Conservation (phyloP, 2,797 vertebrate species). For the Tenualosa ilisha region DNA sequence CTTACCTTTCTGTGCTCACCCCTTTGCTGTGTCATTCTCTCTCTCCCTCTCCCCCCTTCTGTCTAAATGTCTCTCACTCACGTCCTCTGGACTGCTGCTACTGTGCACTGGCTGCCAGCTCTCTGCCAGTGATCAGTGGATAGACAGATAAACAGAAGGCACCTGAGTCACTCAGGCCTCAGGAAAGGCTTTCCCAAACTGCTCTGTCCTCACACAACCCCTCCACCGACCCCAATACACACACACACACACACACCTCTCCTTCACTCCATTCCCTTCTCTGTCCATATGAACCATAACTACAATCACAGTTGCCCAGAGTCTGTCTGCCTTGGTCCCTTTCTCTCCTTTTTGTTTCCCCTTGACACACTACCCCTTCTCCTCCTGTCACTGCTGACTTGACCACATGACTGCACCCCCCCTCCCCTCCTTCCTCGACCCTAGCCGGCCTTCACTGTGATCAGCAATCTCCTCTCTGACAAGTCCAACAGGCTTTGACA, state of each 20-base stretch:
- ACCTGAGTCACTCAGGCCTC: not conserved
- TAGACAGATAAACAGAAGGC: not conserved
- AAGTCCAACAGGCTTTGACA: not conserved
- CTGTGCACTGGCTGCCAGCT: not conserved
- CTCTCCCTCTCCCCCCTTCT: not conserved
- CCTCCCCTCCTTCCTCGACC: not conserved
- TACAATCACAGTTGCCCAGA: too few relatives aligned
- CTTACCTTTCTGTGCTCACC: not conserved
- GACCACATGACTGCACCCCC: not conserved
- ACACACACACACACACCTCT: not conserved
- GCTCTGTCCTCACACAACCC: not conserved
- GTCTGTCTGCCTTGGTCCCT: not conserved
- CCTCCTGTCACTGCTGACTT: not conserved
- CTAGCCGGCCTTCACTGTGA: not conserved
- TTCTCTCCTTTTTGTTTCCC: too few relatives aligned
- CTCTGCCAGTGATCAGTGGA: not conserved
- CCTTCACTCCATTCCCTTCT: not conserved
- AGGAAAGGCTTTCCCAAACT: not conserved
- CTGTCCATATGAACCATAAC: not conserved
- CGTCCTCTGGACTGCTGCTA: not conserved
- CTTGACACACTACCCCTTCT: not conserved
- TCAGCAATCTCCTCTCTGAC: not conserved
- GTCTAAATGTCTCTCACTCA: too few relatives aligned
- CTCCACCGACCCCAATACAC: not conserved
- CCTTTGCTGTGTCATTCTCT: not conserved